These are phyloP conservation scores for Uria aalge DNA, from an alignment of 2,113 vertebrate genomes.

Conservation along the genomic window DNA sequence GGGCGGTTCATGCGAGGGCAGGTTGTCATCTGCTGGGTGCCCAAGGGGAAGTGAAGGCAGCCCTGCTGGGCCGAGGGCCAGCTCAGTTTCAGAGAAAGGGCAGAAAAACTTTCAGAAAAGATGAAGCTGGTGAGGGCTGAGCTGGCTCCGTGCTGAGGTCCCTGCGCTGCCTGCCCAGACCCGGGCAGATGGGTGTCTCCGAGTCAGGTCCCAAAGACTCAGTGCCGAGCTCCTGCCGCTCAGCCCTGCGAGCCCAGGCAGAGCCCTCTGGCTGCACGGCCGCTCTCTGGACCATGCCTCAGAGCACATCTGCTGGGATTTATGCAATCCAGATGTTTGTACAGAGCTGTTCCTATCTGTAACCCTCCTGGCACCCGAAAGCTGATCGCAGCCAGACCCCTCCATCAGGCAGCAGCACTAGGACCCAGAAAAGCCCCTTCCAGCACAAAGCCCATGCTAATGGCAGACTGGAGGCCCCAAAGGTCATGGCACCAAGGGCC, in stretches of 20 bases:
- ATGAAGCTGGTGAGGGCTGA: background rate
- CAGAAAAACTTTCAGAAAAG: background rate
- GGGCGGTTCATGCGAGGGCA: background rate
- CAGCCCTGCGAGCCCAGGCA: background rate
- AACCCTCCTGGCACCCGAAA: accelerated
- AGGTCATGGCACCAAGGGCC: background rate
- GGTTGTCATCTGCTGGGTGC: background rate
- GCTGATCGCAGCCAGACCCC: background rate
- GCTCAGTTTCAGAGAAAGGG: background rate
- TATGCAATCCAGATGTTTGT: background rate
- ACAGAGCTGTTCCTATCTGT: background rate
- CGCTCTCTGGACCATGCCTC: background rate
- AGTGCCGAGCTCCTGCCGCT: background rate
- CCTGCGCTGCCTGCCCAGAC: background rate
- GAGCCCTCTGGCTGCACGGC: background rate
- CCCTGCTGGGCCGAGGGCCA: background rate
- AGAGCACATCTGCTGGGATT: background rate
- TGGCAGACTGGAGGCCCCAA: background rate
- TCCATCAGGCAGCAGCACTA: background rate
- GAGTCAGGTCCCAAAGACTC: background rate
- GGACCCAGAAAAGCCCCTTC: background rate
- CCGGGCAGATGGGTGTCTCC: background rate
- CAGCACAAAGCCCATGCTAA: background rate
- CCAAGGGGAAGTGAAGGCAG: background rate
- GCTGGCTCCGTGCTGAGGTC: background rate